Conservation (phyloP, 1,140 invertebrate species). For the Pomacea maculata region DNA sequence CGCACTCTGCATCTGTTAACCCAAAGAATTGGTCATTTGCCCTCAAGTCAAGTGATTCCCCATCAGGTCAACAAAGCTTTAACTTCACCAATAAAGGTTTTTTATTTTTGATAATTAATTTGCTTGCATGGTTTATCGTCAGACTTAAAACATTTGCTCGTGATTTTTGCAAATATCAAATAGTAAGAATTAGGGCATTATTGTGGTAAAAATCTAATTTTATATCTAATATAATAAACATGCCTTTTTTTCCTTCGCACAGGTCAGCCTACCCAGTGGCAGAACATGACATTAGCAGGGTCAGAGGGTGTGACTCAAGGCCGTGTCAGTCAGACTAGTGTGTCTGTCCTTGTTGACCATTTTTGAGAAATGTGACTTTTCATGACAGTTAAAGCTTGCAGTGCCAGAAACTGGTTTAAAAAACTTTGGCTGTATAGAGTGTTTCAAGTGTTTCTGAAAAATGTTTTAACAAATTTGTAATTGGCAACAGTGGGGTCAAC, state of each 20-base stretch:
- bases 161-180: neutral
- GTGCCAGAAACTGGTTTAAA: no score
- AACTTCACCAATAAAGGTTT: no score
- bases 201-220: neutral
- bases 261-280: slow-evolving; percentile 77
- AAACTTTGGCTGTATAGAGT: no score
- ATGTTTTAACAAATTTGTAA: no score
- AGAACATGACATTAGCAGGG: slow-evolving; percentile 69
- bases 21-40: slow-evolving; percentile 70
- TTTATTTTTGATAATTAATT: neutral
- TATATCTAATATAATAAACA: neutral
- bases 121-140: neutral
- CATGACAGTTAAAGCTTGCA: no score
- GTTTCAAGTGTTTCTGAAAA: no score
- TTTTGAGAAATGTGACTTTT: slow-evolving; percentile 69
- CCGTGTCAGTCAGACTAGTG: slow-evolving; percentile 74
- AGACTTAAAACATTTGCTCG: no score
- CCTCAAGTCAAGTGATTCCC: slow-evolving; percentile 80
- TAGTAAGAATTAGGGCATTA: neutral
- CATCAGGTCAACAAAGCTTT: slow-evolving; percentile 51
- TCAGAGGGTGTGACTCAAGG: slow-evolving; percentile 62
- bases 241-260: slow-evolving; percentile 35
- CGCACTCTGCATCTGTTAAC: slow-evolving; percentile 68
- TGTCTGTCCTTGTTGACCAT: slow-evolving; percentile 89
- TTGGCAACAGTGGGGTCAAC: no score